Base-by-base conservation (phyloP, 2,797 vertebrate genomes). In the Acrocephalus scirpaceus region DNA sequence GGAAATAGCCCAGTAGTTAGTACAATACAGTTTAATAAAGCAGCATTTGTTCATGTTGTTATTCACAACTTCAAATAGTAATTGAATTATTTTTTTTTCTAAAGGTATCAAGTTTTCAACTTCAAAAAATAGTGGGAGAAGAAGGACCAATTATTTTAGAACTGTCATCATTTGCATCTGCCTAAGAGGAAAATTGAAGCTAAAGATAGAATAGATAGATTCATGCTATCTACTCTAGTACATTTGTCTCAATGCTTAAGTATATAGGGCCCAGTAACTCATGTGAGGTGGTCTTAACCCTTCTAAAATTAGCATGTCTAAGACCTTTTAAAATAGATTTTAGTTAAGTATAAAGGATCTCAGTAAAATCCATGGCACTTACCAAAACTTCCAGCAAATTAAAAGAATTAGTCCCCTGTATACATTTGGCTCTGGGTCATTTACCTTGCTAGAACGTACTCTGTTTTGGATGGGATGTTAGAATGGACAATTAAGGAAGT, bases 41-140 rank as follows among this genome's bases (percentile, higher is more conserved):
- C 32, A 64, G 8, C 18, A 42, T 57, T 92, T 90, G 58, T 86
- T 83, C 30, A 21, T 72, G 36, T 79, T 91, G 64, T 60, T 83
- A 53, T 64, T 88, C 54, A 83, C 50, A 86, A 65, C 34, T 22
- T 88, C 65, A 92, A 74, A 86, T 85, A 56, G 26, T 67, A 83
- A 88, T 65, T 83, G 38, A 95, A 80, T 71, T 82, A 36, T 5
- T 79, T 94, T 82, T 82, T 93, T 90, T 83, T 50, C 50, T 80
- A 18, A 65, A 66, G 26, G n/a, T 78, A 58, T 70, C 44, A 27
- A 66, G 36, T 90, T 90, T 80, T 32, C 25, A 47, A 48, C 32
- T 88, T 93, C 8, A 74, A 65, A 90, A 80, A 78, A 16, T 16
- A n/a, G 38, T 48, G 16, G 12, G 26, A 88, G 34, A 92, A 84